These are phyloP conservation scores for Ciconia maguari DNA, from an alignment of 2,113 vertebrate species.

Conservation along the genomic window DNA sequence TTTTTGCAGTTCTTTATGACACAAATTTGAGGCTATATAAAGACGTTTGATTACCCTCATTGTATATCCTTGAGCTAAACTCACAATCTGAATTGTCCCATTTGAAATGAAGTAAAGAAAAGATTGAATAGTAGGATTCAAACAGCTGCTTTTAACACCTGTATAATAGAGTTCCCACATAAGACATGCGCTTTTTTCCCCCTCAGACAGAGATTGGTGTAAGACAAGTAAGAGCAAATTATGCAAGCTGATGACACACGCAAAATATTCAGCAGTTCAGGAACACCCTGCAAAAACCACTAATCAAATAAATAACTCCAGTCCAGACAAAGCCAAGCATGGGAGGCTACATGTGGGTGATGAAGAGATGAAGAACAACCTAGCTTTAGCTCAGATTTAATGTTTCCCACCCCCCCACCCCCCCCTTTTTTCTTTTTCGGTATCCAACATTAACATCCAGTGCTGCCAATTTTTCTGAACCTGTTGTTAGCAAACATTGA, in stretches of 20 bases:
- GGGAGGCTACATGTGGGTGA: not conserved
- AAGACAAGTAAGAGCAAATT: not conserved
- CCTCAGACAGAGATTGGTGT: not conserved
- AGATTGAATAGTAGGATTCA: not conserved
- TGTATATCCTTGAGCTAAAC: slow-evolving; percentile 39
- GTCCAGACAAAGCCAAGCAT: not conserved
- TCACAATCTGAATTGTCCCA: slow-evolving; percentile 1
- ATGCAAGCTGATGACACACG: not conserved
- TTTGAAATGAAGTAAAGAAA: slow-evolving; percentile 7
- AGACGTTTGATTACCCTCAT: slow-evolving; percentile 30
- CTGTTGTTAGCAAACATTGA: not conserved
- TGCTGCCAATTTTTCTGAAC: not conserved
- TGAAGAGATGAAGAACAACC: not conserved
- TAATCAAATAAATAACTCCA: not conserved
- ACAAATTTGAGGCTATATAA: slow-evolving; percentile 44
- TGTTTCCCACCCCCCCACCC: rapidly evolving
- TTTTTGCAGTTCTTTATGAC: slow-evolving; percentile 44
- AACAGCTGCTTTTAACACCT: slow-evolving; percentile 42
- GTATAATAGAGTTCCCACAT: not conserved
- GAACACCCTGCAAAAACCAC: not conserved
- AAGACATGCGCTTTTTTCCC: rapidly evolving
- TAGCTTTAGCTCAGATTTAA: not conserved
- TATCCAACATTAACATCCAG: not conserved
- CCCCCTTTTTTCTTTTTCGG: rapidly evolving
- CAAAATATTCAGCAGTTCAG: not conserved